phyloP scores from a whole-genome alignment of 2,888 invertebrate species.

The Lasioglossum villosulum region DNA sequence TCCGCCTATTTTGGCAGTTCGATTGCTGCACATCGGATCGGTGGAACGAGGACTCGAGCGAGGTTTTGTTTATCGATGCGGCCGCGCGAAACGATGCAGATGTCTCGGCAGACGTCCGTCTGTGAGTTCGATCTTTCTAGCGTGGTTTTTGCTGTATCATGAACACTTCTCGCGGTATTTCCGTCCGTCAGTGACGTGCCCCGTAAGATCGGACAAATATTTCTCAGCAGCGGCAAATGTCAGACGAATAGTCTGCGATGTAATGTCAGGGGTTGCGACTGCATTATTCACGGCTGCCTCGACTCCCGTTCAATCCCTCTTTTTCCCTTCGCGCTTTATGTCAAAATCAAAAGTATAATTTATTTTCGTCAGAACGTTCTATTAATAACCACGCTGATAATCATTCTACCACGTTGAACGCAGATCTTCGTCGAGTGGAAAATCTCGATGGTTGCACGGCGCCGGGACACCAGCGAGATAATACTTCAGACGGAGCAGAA shows the following conservation, averaged over 20 bases:
- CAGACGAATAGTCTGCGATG: neutral
- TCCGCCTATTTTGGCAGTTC: neutral
- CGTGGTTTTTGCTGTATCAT: neutral
- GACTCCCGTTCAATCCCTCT: neutral
- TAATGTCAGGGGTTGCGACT: slow-evolving; percentile 19
- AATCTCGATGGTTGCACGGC: neutral
- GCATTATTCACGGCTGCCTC: neutral
- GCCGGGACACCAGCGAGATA: neutral
- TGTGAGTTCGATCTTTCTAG: neutral
- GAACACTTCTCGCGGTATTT: neutral
- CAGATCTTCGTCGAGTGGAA: neutral
- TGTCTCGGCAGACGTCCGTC: neutral
- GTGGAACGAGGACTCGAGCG: neutral
- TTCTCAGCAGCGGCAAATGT: slow-evolving; percentile 18
- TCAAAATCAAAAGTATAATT: neutral
- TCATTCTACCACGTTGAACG: neutral
- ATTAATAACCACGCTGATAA: neutral
- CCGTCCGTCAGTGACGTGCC: neutral
- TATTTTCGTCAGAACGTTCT: neutral
- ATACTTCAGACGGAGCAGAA: slow-evolving; percentile 1
- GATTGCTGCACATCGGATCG: neutral
- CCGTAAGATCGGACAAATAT: slow-evolving; percentile 19
- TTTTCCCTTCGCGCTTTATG: neutral
- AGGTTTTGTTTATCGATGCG: neutral
- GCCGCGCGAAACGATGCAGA: neutral